Evolutionary conservation across 2,888 invertebrate genomes (phyloP), one percentile per base, ranked within the genome.

Genomic region (Incurvaria masculella): DNA sequence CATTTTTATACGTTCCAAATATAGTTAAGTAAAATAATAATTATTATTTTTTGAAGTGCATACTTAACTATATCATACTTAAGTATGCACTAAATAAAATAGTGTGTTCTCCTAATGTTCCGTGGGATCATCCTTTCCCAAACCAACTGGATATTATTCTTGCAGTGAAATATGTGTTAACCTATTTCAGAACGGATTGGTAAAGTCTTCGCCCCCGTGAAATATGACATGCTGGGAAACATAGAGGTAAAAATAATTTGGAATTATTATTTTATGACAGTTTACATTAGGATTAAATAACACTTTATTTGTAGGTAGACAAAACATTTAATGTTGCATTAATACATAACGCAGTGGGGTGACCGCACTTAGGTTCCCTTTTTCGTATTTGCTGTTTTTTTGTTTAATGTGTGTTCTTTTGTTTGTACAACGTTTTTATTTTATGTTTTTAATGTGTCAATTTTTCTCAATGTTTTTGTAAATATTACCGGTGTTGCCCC

Each of bases 151-250:
- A n/a, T n/a, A n/a, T n/a, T n/a, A n/a, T n/a, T n/a, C n/a, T n/a
- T n/a, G n/a, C n/a, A n/a, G n/a, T n/a, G n/a, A 23, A 23, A 23
- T 6, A 23, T 23, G 23, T 23, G 6, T 23, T 6, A 23, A 23
- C 23, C 23, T 23, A 55, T 81, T 81, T 54, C 75, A 89, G 90
- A 88, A 59, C 80, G 82, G 56, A 83, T 91, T 62, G 91, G 91
- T 45, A 86, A 83, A 66, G 70, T 85, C 16, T 89, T 90, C 66
- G 76, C 84, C 42, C 88, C 89, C 21, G 85, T 91, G 39, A 86
- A 84, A 58, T 82, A 81, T 66, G 91, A 91, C 61, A 87, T 91
- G 83, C 82, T 83, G 69, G 86, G 86, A 57, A 91, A 91, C 67
- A 84, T 91, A 55, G 81, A 84, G 64, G 90, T 89, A 72, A 81